Percentiles rank a stretch among this genome's conserved stretches.
Evolutionary conservation across 1,140 invertebrate species (phyloP).

Genomic region (Macrocentrus cingulum): DNA sequence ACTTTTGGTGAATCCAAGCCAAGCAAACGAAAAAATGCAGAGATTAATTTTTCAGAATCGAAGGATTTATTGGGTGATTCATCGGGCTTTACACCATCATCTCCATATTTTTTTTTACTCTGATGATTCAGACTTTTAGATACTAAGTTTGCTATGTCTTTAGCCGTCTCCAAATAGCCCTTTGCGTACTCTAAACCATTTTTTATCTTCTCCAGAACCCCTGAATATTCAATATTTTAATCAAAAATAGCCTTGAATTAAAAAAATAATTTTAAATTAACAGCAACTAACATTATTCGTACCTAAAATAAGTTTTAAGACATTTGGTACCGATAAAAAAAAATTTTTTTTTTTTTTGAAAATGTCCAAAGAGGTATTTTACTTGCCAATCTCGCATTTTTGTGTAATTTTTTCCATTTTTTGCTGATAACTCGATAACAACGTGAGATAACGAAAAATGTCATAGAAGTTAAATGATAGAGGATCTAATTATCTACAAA

Average conservation of each 20-base stretch:
- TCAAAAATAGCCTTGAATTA: background rate
- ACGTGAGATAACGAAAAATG: no score
- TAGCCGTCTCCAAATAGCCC: slow-evolving; percentile 54
- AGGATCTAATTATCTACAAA: no score
- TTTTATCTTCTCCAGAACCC: slow-evolving; percentile 64
- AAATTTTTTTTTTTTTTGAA: no score
- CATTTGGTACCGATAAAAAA: no score
- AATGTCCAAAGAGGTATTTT: no score
- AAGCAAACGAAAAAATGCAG: slow-evolving; percentile 69
- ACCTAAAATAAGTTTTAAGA: no score
- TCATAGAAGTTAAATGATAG: no score
- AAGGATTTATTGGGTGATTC: slow-evolving; percentile 27
- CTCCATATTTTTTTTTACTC: slow-evolving; percentile 25
- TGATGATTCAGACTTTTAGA: slow-evolving; percentile 41
- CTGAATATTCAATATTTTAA: slow-evolving; percentile 31
- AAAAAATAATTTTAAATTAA: no score
- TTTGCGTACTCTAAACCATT: slow-evolving; percentile 66
- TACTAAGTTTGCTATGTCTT: slow-evolving; percentile 51
- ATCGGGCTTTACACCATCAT: slow-evolving; percentile 27
- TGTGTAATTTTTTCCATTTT: no score
- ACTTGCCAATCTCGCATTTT: no score
- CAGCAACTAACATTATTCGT: no score
- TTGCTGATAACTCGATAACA: no score
- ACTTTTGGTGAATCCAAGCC: slow-evolving; percentile 74
- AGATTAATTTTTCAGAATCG: slow-evolving; percentile 56